Conservation (phyloP, 2,797 vertebrate species). For the Argentina silus region DNA sequence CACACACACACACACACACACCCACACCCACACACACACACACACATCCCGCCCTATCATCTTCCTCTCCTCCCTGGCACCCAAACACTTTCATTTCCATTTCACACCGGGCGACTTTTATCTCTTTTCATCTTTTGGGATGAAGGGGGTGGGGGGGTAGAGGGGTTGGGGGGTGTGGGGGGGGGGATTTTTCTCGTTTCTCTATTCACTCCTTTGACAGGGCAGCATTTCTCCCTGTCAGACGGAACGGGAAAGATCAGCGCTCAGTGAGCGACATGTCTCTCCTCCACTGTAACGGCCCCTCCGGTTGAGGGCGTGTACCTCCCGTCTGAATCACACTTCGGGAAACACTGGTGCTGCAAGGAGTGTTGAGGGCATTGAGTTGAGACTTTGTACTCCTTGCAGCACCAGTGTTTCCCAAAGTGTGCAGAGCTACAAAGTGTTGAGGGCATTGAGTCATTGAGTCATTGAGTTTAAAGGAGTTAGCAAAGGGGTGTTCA, state of each 20-base stretch:
- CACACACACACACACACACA: neutral
- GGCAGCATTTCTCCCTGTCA: neutral
- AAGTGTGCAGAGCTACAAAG: too few species aligned
- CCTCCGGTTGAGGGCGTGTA: neutral
- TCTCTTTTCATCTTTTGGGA: constrained; percentile 41
- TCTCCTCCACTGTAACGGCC: neutral
- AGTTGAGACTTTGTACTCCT: too few species aligned
- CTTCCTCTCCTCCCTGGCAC: constrained; percentile 10
- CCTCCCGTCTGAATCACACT: neutral
- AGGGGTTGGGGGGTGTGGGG: constrained; percentile 13
- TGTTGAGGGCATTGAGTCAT: too few species aligned
- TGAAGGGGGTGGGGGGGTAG: constrained; percentile 14
- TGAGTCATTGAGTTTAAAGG: too few species aligned
- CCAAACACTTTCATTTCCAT: constrained; percentile 56
- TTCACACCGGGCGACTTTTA: constrained; percentile 54
- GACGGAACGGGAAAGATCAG: constrained; percentile 15
- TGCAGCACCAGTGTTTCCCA: neutral
- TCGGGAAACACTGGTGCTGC: neutral
- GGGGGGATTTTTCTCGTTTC: neutral
- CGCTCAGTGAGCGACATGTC: constrained; percentile 9
- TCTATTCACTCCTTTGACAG: constrained; percentile 9
- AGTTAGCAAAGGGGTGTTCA: too few species aligned
- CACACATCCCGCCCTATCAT: neutral
- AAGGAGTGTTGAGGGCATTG: too few species aligned
- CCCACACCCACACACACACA: neutral